Evolutionary conservation across 2,888 invertebrate species (phyloP).

Genomic region (Eupithecia subumbrata): DNA sequence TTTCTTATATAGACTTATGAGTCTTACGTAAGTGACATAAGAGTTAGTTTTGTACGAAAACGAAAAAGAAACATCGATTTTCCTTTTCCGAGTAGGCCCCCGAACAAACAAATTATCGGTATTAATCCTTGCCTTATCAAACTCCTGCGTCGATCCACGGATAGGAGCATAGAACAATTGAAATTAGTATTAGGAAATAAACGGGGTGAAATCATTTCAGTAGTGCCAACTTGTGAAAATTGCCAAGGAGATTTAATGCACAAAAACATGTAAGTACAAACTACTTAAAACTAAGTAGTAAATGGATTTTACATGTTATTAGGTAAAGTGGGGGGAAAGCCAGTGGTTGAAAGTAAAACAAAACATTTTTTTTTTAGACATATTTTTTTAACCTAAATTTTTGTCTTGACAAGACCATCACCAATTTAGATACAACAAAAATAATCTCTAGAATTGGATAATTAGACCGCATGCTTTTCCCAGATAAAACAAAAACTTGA

Average conservation of each 20-base stretch:
- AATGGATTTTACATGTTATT: slow-evolving; percentile 1
- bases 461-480: slow-evolving; percentile 11
- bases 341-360: background rate
- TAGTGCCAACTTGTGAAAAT: background rate
- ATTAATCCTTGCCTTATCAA: slow-evolving; percentile 86
- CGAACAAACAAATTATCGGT: slow-evolving; percentile 47
- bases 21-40: too few species aligned
- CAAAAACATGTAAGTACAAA: background rate
- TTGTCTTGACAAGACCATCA: background rate
- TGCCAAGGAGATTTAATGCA: background rate
- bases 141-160: slow-evolving; percentile 84
- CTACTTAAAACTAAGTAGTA: background rate
- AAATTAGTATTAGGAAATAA: slow-evolving; percentile 60
- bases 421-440: background rate
- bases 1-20: too few species aligned
- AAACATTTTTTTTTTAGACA: background rate
- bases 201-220: background rate
- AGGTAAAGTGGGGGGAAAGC: background rate
- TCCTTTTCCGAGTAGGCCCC: too few species aligned
- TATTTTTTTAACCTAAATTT: background rate
- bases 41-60: too few species aligned
- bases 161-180: slow-evolving; percentile 67
- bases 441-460: background rate
- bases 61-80: too few species aligned
- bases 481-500: background rate